Evolutionary conservation across 2,888 invertebrate genomes (phyloP), one percentile per base, ranked within the genome.

Genomic region (Cinara cedri): DNA sequence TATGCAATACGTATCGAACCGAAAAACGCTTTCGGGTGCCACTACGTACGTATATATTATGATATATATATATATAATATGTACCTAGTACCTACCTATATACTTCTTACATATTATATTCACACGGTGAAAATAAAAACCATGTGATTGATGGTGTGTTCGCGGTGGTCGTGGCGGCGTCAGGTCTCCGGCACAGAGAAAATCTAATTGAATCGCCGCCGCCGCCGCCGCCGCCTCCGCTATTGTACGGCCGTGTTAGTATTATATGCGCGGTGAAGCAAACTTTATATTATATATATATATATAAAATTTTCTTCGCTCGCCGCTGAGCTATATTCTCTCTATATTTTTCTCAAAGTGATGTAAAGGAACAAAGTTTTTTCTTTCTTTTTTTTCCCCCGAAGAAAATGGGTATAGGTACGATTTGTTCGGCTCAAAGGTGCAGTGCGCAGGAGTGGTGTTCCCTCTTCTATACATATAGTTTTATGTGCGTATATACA

Each of bases 101-200:
- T n/a, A 34, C 3, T 54, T 54, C n/a, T 54, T 16, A 46, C 3
- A 26, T 19, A 13, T 51, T 68, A 72, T 72, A 74, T 74, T 74
- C 51, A 63, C 72, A 70, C 13, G 6, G 19, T 26, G 62, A 21
- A 34, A 51, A 72, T 34, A 34, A 6, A 14, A 21, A 14, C 51
- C n/a, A n/a, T 72, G 74, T 74, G 74, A 74, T 74, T 74, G 74
- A 74, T 74, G 63, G 74, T 34, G 63, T 54, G 51, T 72, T 72
- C 11, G 63, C 51, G 42, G 42, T 11, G n/a, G 63, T 42, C 8
- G 57, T 21, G 42, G 51, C 70, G 34, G 34, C 34, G n/a, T 49
- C 62, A n/a, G 70, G 70, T 70, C 51, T 68, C 44, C 24, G 51
- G 46, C 11, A 10, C 51, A 16, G 51, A 63, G 51, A 19, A 63